These are phyloP conservation scores for Beroe forskalii DNA, from an alignment of 37 sponge, comb jelly and placozoan species.

Conservation along the genomic window DNA sequence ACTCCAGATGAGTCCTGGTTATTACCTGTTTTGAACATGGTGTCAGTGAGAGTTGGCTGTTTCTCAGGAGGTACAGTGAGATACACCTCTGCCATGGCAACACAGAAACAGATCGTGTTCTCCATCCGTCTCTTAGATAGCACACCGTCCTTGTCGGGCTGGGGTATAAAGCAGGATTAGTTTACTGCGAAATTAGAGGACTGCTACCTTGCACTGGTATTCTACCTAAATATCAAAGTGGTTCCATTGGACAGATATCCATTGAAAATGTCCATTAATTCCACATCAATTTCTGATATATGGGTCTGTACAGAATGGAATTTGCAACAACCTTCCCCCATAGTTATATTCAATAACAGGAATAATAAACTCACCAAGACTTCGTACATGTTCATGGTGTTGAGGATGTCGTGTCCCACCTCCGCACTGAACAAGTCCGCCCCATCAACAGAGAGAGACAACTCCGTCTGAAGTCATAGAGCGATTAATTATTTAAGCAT, in stretches of 20 bases:
- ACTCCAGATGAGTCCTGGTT: too few species aligned
- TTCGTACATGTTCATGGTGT: conserved; percentile 20
- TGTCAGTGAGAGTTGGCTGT: conserved; percentile 61
- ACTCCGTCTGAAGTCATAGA: conserved; percentile 53
- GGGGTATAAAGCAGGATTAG: background rate
- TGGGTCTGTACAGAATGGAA: too few species aligned
- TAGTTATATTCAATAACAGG: too few species aligned
- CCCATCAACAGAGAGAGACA: conserved; percentile 22
- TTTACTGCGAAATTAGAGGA: too few species aligned
- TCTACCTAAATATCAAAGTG: too few species aligned
- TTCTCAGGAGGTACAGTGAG: conserved; percentile 5
- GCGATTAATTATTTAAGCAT: too few species aligned
- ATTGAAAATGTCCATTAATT: too few species aligned
- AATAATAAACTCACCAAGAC: conserved; percentile 45
- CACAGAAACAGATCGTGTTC: conserved; percentile 38
- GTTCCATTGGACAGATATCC: too few species aligned
- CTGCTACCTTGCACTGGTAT: too few species aligned
- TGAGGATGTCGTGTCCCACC: conserved; percentile 48
- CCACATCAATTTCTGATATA: too few species aligned
- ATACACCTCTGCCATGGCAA: conserved; percentile 56
- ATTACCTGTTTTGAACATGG: conserved; percentile 46
- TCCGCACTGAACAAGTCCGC: conserved; percentile 27
- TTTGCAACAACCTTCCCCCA: too few species aligned
- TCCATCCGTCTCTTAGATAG: conserved; percentile 49
- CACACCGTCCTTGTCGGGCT: background rate